These are phyloP conservation scores for Dipus sagitta DNA, from an alignment of 2,797 vertebrate genomes.

Conservation along the genomic window DNA sequence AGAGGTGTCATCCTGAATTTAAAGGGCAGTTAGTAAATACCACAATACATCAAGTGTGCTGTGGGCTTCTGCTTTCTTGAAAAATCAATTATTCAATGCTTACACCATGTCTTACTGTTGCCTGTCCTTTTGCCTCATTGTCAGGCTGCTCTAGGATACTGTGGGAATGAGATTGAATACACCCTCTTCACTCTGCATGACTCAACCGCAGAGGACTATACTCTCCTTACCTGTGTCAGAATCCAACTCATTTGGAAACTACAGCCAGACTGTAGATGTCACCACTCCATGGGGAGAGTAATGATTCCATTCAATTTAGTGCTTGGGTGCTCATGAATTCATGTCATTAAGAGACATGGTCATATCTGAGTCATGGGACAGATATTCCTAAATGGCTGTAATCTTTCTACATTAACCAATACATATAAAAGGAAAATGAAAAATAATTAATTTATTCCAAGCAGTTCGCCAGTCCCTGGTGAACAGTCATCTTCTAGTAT, in stretches of 20 bases:
- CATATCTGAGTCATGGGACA: slow-evolving; percentile 1
- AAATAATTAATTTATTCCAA: slow-evolving; percentile 59
- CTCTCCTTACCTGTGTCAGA: slow-evolving; percentile 53
- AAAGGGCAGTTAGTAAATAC: slow-evolving; percentile 45
- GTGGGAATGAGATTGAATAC: slow-evolving; percentile 50
- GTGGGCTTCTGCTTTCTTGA: not conserved
- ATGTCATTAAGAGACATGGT: slow-evolving; percentile 3
- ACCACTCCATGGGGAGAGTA: slow-evolving; percentile 8
- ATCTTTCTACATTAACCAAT: slow-evolving; percentile 36
- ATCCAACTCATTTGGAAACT: slow-evolving; percentile 35
- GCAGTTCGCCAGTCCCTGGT: slow-evolving; percentile 34
- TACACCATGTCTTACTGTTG: slow-evolving; percentile 58
- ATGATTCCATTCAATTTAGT: not conserved
- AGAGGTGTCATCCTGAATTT: not conserved
- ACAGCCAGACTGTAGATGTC: slow-evolving; percentile 3
- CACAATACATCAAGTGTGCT: not conserved
- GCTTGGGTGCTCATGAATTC: not conserved
- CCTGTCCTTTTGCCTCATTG: slow-evolving; percentile 66
- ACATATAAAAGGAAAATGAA: slow-evolving; percentile 42
- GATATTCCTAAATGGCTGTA: not conserved
- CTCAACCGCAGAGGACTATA: slow-evolving; percentile 52
- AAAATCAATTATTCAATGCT: slow-evolving; percentile 60
- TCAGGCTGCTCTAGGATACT: slow-evolving; percentile 28
- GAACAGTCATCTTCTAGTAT: slow-evolving; percentile 75
- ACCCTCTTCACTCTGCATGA: slow-evolving; percentile 37